Conservation (phyloP, 2,888 invertebrate genomes). For the Erannis defoliaria region DNA sequence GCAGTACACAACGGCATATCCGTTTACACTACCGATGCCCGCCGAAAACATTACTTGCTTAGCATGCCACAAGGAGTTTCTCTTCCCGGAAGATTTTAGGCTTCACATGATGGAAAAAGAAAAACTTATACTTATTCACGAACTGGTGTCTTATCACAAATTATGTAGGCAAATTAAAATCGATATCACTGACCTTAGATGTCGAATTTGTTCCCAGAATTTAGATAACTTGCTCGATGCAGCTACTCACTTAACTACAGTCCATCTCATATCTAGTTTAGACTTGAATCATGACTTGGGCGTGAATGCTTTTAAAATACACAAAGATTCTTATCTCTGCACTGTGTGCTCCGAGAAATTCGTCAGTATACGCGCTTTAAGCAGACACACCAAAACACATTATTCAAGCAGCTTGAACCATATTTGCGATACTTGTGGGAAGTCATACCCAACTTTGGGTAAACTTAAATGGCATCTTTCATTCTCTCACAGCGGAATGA, state of each 20-base stretch:
- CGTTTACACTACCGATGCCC: conserved; percentile 58
- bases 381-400: conserved; percentile 40
- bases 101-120: conserved; percentile 51
- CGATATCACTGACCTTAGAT: conserved; percentile 49
- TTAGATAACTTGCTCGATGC: conserved; percentile 50
- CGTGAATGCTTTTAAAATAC: conserved; percentile 40
- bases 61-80: conserved; percentile 53
- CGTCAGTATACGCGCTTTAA: conserved; percentile 36
- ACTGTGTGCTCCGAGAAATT: conserved; percentile 35
- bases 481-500: conserved; percentile 25
- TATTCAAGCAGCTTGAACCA: conserved; percentile 23
- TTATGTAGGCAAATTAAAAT: conserved; percentile 35
- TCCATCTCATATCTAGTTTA: conserved; percentile 40
- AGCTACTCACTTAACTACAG: conserved; percentile 51
- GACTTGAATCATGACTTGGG: conserved; percentile 48
- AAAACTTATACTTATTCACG: conserved; percentile 4
- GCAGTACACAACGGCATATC: conserved; percentile 57
- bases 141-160: conserved; percentile 6
- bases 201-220: conserved; percentile 49
- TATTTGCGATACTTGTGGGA: conserved; percentile 44
- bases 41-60: conserved; percentile 12
- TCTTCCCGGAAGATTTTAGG: conserved; percentile 53
- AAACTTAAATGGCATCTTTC: conserved; percentile 25
- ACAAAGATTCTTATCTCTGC: conserved; percentile 35
- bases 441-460: conserved; percentile 33